Evolutionary conservation across 1,140 invertebrate species (phyloP), one percentile per base, ranked within the genome.

Genomic region (Bombus breviceps): DNA sequence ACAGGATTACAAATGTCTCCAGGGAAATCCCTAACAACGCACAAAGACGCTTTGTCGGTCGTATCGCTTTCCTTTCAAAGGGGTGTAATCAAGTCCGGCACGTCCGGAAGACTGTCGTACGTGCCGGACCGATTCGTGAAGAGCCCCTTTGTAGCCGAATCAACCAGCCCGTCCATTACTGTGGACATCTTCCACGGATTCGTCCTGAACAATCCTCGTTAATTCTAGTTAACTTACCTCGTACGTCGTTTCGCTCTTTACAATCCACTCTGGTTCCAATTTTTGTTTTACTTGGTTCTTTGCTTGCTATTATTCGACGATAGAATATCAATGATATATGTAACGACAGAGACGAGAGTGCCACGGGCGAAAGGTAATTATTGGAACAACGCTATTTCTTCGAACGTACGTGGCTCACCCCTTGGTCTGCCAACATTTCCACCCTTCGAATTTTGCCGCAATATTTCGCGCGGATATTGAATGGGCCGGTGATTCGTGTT

Each of bases 401-500:
- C 34, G 34, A 69, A 34, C 34, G 25, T 37, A 37, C 34, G 34
- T 18, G 5, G 9, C 6, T 22, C 34, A 25, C 34, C 66, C 66
- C 18, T 25, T 37, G 34, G 9, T 34, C 32, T 25, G 34, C 22
- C 74, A 57, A 81, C 69, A 39, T 37, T 62, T 18, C 6, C 15
- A 66, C n/a, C n/a, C 64, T 18, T 18, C 13, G 64, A 66, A 32
- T 66, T 32, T 66, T 32, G 15, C 64, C 77, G 69, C 88, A 84
- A 91, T 91, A 91, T 91, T 83, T 91, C 82, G 62, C 82, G 59
- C 72, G 66, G 83, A 86, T 91, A 91, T 91, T 86, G 88, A 91
- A 91, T 87, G 86, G 86, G 77, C 69, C 69, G 85, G 57, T 85
- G 86, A 92, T 92, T 89, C 86, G 82, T 75, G 77, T 89, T 91